Conservation (phyloP, 2,113 vertebrate genomes). For the Ammodytes dubius region DNA sequence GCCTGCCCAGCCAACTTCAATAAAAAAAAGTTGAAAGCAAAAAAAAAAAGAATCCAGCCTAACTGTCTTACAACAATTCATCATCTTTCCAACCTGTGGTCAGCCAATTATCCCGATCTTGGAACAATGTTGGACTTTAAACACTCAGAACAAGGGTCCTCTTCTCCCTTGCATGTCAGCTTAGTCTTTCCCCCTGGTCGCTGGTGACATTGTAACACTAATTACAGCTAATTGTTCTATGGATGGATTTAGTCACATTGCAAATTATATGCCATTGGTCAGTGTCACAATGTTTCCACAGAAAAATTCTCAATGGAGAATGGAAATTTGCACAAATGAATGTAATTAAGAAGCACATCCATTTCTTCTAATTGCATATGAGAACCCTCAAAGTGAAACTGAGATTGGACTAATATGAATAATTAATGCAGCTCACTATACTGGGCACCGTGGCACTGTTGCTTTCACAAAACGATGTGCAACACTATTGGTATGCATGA, state of each 20-base stretch:
- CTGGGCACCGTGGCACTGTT: slow-evolving; percentile 51
- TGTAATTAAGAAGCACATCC: slow-evolving; percentile 86
- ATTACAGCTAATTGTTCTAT: slow-evolving; percentile 83
- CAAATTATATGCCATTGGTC: slow-evolving; percentile 85
- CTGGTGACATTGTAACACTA: slow-evolving; percentile 84
- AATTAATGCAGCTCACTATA: slow-evolving; percentile 72
- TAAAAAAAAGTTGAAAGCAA: background rate
- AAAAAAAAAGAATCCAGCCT: slow-evolving; percentile 9
- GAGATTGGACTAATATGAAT: slow-evolving; percentile 80
- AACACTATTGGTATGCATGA: slow-evolving; percentile 34
- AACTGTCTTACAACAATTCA: slow-evolving; percentile 56
- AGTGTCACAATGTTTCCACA: slow-evolving; percentile 84
- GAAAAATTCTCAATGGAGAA: slow-evolving; percentile 78
- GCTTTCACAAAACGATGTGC: slow-evolving; percentile 52
- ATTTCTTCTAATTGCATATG: slow-evolving; percentile 85
- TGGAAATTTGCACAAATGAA: slow-evolving; percentile 84
- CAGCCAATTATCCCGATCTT: slow-evolving; percentile 75
- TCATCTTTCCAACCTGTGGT: slow-evolving; percentile 73
- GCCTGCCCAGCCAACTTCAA: slow-evolving; percentile 53
- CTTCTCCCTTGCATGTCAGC: slow-evolving; percentile 71
- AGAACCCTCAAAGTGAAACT: slow-evolving; percentile 80
- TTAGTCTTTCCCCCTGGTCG: slow-evolving; percentile 75
- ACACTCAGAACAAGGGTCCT: slow-evolving; percentile 71
- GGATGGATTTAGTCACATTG: slow-evolving; percentile 82
- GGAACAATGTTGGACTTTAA: slow-evolving; percentile 67